These are phyloP conservation scores for Agapornis canus DNA, from an alignment of 2,797 vertebrate species.

Conservation along the genomic window DNA sequence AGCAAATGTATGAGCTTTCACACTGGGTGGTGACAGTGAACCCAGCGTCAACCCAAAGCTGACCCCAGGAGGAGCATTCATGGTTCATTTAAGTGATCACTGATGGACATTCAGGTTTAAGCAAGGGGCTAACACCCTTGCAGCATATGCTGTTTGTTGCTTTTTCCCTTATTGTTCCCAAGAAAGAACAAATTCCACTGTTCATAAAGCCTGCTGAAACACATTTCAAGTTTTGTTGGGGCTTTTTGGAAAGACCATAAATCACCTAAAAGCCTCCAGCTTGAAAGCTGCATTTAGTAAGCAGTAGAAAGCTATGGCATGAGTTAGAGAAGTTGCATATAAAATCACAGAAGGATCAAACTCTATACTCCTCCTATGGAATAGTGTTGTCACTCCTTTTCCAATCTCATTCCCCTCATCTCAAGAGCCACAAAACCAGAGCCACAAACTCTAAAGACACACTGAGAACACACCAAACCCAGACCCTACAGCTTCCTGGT, in stretches of 20 bases:
- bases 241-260: neutral
- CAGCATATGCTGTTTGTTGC: neutral
- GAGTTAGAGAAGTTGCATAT: neutral
- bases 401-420: neutral
- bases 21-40: neutral
- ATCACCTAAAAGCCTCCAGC: neutral
- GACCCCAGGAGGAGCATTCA: neutral
- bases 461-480: neutral
- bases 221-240: neutral
- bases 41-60: neutral
- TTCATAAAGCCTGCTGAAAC: neutral
- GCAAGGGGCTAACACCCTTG: neutral
- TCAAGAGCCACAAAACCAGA: neutral
- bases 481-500: neutral
- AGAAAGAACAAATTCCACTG: neutral
- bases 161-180: neutral
- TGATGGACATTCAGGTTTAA: neutral
- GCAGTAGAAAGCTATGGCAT: neutral
- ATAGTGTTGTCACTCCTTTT: neutral
- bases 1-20: neutral
- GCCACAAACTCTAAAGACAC: neutral
- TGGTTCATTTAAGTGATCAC: neutral
- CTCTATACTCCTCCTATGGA: neutral
- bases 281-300: neutral
- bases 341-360: neutral